Base-by-base conservation (phyloP, 2,888 invertebrate species). In the Nemotelus nigrinus region DNA sequence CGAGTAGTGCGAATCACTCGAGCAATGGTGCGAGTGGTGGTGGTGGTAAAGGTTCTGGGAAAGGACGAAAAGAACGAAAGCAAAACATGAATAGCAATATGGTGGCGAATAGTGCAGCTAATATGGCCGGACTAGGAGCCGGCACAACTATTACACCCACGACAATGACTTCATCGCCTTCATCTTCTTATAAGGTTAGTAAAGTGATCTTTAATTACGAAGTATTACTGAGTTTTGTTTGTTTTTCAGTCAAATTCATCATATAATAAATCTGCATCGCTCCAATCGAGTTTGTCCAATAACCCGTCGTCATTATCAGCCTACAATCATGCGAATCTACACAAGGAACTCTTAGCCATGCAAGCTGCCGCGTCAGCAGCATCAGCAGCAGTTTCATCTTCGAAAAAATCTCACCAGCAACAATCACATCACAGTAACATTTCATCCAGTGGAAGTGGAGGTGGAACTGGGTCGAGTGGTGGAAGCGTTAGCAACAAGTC, bases 321-420 rank as follows among this genome's bases (percentile, higher is more conserved):
- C 8, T 87, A 87, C 76, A 87, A 87, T 82, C 86, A 87, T 43
- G 86, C 86, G 39, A 86, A 85, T 55, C 82, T 87, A 80, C 87
- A 87, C 81, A 87, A 87, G 81, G 87, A 87, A 81, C 81, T 87
- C 72, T 81, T 87, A 79, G 87, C 87, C 76, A 87, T 87, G 87
- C 87, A 87, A 82, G 87, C 85, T 10, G 87, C 85, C 48, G 87
- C 87, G 41, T 87, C 86, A 5, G 85, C 86, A 45, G 85, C 80
- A 58, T 78, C 80, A 71, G 81, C 81, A 53, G 79, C 82, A 74
- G 80, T 82, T 39, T 82, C 82, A 44, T 82, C 83, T 65, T 82
- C 83, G 71, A 82, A 83, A 77, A 82, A 82, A 67, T 82, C 80
- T 79, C 80, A 78, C 79, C 82, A 50, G n/a, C 72, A 72, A 78